Evolutionary conservation across 1,140 invertebrate genomes (phyloP).

Genomic region (Chionoecetes opilio): DNA sequence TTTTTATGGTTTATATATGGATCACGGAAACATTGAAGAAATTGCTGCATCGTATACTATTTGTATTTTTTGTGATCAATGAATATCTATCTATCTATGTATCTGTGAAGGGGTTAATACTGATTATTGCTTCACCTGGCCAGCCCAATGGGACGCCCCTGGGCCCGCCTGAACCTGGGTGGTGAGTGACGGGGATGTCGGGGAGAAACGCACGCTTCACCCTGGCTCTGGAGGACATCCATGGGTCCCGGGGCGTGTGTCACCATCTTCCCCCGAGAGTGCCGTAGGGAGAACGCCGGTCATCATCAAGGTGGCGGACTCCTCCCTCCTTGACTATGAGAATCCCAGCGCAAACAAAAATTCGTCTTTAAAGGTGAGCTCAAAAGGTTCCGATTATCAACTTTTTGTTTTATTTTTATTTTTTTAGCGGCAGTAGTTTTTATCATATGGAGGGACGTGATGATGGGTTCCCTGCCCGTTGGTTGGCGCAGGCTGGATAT

Average conservation of each 20-base stretch:
- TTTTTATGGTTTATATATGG: no score
- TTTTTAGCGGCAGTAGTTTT: no score
- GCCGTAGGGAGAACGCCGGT: constrained; percentile 90
- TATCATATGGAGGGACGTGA: no score
- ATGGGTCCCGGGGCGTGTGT: constrained; percentile 86
- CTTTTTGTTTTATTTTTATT: not conserved
- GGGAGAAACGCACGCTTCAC: constrained; percentile 90
- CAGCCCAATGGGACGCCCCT: constrained; percentile 84
- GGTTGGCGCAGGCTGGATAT: no score
- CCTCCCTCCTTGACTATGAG: constrained; percentile 74
- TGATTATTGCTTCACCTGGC: not conserved
- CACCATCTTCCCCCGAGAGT: constrained; percentile 87
- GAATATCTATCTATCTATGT: no score
- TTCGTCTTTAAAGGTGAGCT: constrained; percentile 77
- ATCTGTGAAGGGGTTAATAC: no score
- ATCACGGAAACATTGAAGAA: no score
- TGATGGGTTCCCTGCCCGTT: no score
- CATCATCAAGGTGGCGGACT: constrained; percentile 87
- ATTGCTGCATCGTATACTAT: no score
- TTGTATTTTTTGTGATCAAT: no score
- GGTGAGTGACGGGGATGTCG: constrained; percentile 90
- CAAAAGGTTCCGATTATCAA: not conserved
- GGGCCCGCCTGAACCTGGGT: constrained; percentile 88
- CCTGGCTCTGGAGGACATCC: constrained; percentile 87
- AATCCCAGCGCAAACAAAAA: constrained; percentile 70